These are phyloP conservation scores for Perizoma affinitatum DNA, from an alignment of 2,888 invertebrate species.

Conservation along the genomic window DNA sequence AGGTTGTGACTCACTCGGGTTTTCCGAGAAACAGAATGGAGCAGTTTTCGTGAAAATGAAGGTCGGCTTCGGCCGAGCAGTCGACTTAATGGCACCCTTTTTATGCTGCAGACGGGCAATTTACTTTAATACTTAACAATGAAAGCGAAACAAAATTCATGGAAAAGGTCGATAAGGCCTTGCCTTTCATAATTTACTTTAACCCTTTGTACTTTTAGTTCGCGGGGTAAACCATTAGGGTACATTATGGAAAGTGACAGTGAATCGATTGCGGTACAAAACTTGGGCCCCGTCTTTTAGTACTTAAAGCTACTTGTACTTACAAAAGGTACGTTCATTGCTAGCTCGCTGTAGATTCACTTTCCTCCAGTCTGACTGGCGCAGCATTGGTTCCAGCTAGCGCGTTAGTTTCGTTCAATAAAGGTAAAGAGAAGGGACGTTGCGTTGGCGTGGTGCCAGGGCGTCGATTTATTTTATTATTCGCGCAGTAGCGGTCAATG, in stretches of 20 bases:
- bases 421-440: slow-evolving; percentile 74
- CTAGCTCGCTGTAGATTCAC: slow-evolving; percentile 38
- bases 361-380: slow-evolving; percentile 36
- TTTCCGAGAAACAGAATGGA: slow-evolving; percentile 78
- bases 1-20: slow-evolving; percentile 78
- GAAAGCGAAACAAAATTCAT: slow-evolving; percentile 34
- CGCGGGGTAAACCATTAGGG: slow-evolving; percentile 48
- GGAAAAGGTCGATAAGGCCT: slow-evolving; percentile 40
- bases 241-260: slow-evolving; percentile 58
- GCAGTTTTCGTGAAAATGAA: slow-evolving; percentile 79
- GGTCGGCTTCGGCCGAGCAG: slow-evolving; percentile 59
- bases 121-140: slow-evolving; percentile 46
- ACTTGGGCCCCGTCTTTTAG: slow-evolving; percentile 8
- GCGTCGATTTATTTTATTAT: slow-evolving; percentile 80
- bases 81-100: slow-evolving; percentile 49
- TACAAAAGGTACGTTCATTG: slow-evolving; percentile 25
- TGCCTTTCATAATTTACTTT: slow-evolving; percentile 32
- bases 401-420: slow-evolving; percentile 54
- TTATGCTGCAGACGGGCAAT: slow-evolving; percentile 46
- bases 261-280: slow-evolving; percentile 52
- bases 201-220: slow-evolving; percentile 53
- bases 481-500: slow-evolving; percentile 80
- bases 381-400: slow-evolving; percentile 49
- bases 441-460: slow-evolving; percentile 77
- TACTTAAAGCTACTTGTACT: too few relatives aligned